Evolutionary conservation across 2,113 vertebrate species (phyloP), one percentile per base, ranked within the genome.

Genomic region (Brachirus orientalis): DNA sequence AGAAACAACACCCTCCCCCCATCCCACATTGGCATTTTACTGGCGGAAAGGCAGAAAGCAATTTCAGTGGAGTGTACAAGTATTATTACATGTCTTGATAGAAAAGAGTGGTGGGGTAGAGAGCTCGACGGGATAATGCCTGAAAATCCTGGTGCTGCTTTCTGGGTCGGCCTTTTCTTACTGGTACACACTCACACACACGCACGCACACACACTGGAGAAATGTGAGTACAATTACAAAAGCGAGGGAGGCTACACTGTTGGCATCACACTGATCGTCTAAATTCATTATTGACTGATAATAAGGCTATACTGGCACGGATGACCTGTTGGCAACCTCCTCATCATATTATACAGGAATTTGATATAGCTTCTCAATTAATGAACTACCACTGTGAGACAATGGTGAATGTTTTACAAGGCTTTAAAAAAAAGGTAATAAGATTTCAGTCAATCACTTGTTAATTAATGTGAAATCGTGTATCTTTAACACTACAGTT

Each of bases 51-150:
- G 77, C 72, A 66, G 88, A 80, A 63, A 88, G 84, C 86, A 94
- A 94, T 94, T 94, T 92, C 86, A 87, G 89, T 89, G 56, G 7
- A 73, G 89, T 91, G 90, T 89, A 93, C 92, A 81, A 84, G 89
- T 73, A 77, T 82, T 90, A 90, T 79, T 89, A 77, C 77, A 88
- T 90, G 85, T 90, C 76, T 41, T 86, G 72, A 90, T 86, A 59
- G 83, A 87, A 93, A 90, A 78, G 93, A 91, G 92, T 91, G 84
- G 85, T 41, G 68, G 43, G 75, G 38, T 43, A 46, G 71, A 47
- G 64, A 72, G 66, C 80, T 60, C 28, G 69, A 77, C 77, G 62
- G 72, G 59, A 72, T 82, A 72, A 85, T 72, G 69, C 73, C 74
- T 88, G 69, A 84, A 75, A 65, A 70, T 63, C 57, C 69, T 70